Percentiles rank a stretch among this genome's conserved stretches.
Conservation (phyloP, 2,797 vertebrate genomes). For the Choloepus didactylus region DNA sequence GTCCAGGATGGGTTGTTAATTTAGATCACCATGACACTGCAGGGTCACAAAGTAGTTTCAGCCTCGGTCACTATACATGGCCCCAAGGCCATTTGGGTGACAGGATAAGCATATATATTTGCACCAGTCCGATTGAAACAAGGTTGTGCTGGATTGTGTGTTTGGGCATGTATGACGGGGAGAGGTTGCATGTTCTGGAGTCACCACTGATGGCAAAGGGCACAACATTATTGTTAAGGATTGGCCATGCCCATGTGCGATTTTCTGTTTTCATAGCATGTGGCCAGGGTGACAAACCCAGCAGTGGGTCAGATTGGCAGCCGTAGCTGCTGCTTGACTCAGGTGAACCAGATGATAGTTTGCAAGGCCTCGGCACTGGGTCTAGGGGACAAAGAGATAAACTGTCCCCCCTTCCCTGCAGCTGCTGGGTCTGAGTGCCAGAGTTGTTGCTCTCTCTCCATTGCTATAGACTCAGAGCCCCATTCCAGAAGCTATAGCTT, state of each 20-base stretch:
- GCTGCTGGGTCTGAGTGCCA: background rate
- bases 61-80: background rate
- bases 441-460: constrained; percentile 15
- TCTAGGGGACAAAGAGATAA: background rate
- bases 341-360: background rate
- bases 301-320: too few relatives aligned
- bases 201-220: background rate
- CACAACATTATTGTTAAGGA: background rate
- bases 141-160: background rate
- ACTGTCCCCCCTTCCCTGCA: background rate
- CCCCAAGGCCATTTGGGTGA: background rate
- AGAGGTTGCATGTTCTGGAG: too few relatives aligned
- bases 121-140: background rate
- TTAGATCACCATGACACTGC: background rate
- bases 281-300: background rate
- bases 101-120: background rate
- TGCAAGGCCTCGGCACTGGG: background rate
- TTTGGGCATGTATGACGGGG: background rate
- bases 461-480: background rate
- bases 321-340: background rate
- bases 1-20: background rate
- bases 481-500: background rate
- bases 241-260: background rate
- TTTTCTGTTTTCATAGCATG: background rate
- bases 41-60: background rate